Conservation (phyloP, 2,797 vertebrate species). For the Phaenicophaeus curvirostris region DNA sequence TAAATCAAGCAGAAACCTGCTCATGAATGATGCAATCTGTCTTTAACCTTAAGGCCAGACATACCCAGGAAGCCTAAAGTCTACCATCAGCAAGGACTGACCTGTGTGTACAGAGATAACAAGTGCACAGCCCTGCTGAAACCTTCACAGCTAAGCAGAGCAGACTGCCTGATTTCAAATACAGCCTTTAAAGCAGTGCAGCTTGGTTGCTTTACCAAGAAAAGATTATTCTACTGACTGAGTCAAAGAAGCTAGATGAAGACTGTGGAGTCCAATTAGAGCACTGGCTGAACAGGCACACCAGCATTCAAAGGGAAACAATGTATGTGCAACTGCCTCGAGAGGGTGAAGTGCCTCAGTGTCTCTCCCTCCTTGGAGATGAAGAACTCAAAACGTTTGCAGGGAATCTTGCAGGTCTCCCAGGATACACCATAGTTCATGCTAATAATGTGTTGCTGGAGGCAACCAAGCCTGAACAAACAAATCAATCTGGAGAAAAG, state of each 20-base stretch:
- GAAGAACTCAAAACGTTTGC: conserved; percentile 64
- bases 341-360: conserved; percentile 29
- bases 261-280: neutral
- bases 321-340: neutral
- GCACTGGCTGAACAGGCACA: neutral
- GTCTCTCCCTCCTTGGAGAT: conserved; percentile 12
- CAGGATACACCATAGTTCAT: conserved; percentile 66
- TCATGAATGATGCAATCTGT: neutral
- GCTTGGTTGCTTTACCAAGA: neutral
- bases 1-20: neutral
- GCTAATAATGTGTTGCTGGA: conserved; percentile 73
- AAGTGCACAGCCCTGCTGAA: neutral
- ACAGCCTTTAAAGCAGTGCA: neutral
- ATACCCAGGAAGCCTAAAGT: neutral
- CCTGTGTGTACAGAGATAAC: neutral
- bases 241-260: neutral
- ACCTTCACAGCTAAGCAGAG: neutral
- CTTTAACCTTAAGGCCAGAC: neutral
- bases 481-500: conserved; percentile 32
- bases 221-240: neutral
- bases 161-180: neutral
- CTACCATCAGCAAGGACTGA: neutral
- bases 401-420: conserved; percentile 69
- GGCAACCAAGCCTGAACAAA: conserved; percentile 74
- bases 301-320: neutral